Base-by-base conservation (phyloP, 2,888 invertebrate genomes). In the Criorhina ranunculi region DNA sequence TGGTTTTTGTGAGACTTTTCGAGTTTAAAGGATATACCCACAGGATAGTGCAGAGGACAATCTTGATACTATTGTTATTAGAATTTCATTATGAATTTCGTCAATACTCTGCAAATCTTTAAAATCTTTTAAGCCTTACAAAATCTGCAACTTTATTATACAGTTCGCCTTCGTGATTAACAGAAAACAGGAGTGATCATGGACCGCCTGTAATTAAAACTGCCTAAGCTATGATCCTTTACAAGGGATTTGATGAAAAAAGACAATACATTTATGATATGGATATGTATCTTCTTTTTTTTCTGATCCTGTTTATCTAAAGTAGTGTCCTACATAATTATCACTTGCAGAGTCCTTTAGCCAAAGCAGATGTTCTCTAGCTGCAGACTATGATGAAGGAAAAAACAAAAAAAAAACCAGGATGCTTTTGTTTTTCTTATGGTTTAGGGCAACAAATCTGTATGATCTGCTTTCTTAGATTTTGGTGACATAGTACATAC, bases 131-230 rank as follows among this genome's bases (percentile, higher is more conserved):
- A 69, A 51, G 46, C 55, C 69, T 12, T n/a, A 33, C 31, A 33
- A 62, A 44, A 57, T 62, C 57, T 1, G 12, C 11, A 15, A 33
- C 19, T 1, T 17, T 51, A 17, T 15, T 12, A 12, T 57, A 40
- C 24, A 35, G 3, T 33, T 12, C 31, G 19, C 49, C 29, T 31
- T 29, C 60, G 24, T 37, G 57, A 49, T 72, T 17, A 64, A n/a
- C 15, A 29, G 33, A 49, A 55, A 60, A 66, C 77, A 33, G 82
- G 77, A 72, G 82, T 77, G 82, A 82, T 72, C 60, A 66, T 64
- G 51, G 42, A 24, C 60, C 77, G 82, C 70, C 70, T 59, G 24
- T 64, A 42, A 76, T 81, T 81, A 81, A 76, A 76, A 76, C 76
- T 64, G 42, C 49, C 76, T 57, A 76, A 69, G 8, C 33, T 40